A percentile compares a stretch with the other conserved stretches of the same genome.
These are phyloP conservation scores for Allobates femoralis DNA, from an alignment of 2,797 vertebrate genomes.

Conservation along the genomic window DNA sequence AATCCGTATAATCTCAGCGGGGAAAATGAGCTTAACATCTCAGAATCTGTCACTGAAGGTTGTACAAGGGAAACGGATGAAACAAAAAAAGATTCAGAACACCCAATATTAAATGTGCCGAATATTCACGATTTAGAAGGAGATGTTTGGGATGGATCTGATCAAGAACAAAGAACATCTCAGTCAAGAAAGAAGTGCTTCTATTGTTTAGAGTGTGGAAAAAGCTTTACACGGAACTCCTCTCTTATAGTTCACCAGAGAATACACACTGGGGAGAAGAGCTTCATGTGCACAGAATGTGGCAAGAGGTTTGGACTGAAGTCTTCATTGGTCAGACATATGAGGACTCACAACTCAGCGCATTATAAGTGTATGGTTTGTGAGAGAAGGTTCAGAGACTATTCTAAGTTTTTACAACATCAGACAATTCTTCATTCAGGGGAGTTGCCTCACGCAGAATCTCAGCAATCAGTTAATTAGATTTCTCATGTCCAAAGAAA, in stretches of 20 bases:
- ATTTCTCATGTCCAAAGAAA: not conserved
- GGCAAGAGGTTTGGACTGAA: conserved; percentile 56
- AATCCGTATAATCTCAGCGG: not conserved
- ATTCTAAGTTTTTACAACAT: conserved; percentile 48
- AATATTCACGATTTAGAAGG: not conserved
- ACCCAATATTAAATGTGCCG: not conserved
- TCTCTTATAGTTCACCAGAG: conserved; percentile 56
- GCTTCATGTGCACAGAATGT: conserved; percentile 52
- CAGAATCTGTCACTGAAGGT: conserved; percentile 17
- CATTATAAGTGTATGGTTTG: conserved; percentile 26
- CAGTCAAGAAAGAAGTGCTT: not conserved
- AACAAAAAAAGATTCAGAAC: not conserved
- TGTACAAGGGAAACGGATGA: not conserved
- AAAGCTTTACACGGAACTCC: conserved; percentile 49
- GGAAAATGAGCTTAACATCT: conserved; percentile 34
- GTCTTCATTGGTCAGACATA: conserved; percentile 46
- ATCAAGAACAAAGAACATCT: not conserved
- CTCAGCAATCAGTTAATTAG: not conserved
- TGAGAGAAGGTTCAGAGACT: conserved; percentile 43
- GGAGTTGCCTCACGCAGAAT: conserved; percentile 60
- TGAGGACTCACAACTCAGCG: conserved; percentile 8
- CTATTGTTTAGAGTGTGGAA: conserved; percentile 51
- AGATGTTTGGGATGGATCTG: not conserved
- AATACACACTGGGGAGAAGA: conserved; percentile 53
- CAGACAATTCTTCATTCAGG: conserved; percentile 27